phyloP scores from a whole-genome alignment of 2,113 vertebrate genomes.

The Cnemophilus loriae region DNA sequence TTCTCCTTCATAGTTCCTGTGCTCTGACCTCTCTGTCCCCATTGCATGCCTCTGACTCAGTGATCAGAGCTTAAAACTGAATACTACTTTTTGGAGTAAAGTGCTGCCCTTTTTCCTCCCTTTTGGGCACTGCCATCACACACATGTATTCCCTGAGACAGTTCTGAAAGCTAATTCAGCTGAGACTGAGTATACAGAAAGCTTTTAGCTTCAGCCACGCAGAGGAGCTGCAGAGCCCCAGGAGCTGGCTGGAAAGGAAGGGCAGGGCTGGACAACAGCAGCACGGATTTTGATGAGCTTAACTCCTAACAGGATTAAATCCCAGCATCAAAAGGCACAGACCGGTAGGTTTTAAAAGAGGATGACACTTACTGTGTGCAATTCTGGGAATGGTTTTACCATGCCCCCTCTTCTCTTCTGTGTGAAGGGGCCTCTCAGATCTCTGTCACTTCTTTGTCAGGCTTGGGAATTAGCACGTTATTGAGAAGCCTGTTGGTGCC shows the following conservation, averaged over 20 bases:
- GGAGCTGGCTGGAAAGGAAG: not conserved
- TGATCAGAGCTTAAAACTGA: not conserved
- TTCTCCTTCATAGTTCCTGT: not conserved
- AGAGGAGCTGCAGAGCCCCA: not conserved
- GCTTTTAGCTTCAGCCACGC: not conserved
- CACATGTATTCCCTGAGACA: not conserved
- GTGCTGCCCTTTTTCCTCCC: not conserved
- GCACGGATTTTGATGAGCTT: not conserved
- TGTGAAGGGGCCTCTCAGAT: not conserved
- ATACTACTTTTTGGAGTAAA: rapidly evolving
- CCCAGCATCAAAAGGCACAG: not conserved
- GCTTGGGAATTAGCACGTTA: not conserved
- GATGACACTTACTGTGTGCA: not conserved
- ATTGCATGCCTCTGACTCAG: not conserved
- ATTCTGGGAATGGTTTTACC: not conserved
- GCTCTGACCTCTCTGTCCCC: not conserved
- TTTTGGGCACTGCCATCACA: not conserved
- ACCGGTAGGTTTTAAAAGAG: not conserved
- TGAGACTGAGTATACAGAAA: not conserved
- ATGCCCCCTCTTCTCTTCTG: not conserved
- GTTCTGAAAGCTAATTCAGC: not conserved
- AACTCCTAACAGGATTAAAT: not conserved
- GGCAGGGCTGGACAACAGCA: not conserved
- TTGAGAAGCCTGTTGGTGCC: not conserved
- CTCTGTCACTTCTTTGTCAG: not conserved